These are phyloP conservation scores for Manis pentadactyla DNA, from an alignment of 2,797 vertebrate species.

Conservation along the genomic window DNA sequence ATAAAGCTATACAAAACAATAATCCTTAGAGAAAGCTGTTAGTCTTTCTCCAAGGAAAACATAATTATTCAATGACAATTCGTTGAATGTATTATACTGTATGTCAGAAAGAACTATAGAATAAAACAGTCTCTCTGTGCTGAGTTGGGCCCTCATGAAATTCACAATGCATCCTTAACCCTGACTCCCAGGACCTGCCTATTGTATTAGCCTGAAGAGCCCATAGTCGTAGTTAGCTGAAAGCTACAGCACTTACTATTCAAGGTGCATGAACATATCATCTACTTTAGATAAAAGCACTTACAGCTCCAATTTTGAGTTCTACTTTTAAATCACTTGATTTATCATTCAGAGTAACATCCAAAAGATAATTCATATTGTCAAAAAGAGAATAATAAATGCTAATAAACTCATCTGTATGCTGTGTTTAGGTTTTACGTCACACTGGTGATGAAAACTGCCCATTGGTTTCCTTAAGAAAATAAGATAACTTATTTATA, in stretches of 20 bases:
- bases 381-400: constrained; percentile 73
- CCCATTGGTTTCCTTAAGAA: constrained; percentile 24
- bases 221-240: constrained; percentile 60
- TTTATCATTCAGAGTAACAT: constrained; percentile 73
- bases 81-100: constrained; percentile 52
- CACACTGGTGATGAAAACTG: constrained; percentile 4
- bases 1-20: constrained; percentile 59
- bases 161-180: constrained; percentile 51
- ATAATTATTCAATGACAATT: constrained; percentile 75
- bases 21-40: constrained; percentile 62
- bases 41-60: constrained; percentile 63
- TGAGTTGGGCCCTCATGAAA: constrained; percentile 42
- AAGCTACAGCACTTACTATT: constrained; percentile 71
- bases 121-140: constrained; percentile 49
- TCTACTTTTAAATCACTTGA: constrained; percentile 57
- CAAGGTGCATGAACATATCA: constrained; percentile 63
- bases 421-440: constrained; percentile 39
- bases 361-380: constrained; percentile 67
- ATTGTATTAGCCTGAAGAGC: neutral
- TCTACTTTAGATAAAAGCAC: constrained; percentile 73
- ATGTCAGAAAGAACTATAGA: constrained; percentile 61
- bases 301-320: constrained; percentile 80
- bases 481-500: constrained; percentile 60
- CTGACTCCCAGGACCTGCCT: neutral
- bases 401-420: constrained; percentile 44